phyloP scores from a whole-genome alignment of 2,113 vertebrate genomes.

The Apodemus speciosus region DNA sequence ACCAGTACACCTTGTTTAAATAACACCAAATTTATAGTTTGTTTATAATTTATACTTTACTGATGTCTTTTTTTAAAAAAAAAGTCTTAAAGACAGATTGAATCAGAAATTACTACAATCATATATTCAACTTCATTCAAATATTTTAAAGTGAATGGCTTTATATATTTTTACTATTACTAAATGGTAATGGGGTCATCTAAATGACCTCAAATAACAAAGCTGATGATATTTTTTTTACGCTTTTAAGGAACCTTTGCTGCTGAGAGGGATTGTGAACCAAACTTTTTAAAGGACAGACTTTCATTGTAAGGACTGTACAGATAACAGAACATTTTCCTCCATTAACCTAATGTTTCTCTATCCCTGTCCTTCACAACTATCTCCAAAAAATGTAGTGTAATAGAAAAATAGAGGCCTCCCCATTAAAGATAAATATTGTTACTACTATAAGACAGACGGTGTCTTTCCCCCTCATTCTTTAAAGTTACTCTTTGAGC shows the following conservation, averaged over 20 bases:
- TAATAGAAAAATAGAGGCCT: not conserved
- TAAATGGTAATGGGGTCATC: not conserved
- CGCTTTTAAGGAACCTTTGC: not conserved
- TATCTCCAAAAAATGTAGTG: not conserved
- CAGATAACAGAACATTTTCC: conserved; percentile 24
- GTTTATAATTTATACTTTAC: conserved; percentile 8
- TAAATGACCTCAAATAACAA: conserved; percentile 17
- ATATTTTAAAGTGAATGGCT: not conserved
- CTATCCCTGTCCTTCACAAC: not conserved
- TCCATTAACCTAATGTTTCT: conserved; percentile 14
- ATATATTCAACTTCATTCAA: not conserved
- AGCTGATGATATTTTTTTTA: not conserved
- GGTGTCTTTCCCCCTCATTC: not conserved
- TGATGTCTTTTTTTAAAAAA: not conserved
- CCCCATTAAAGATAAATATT: conserved; percentile 5
- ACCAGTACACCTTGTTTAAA: not conserved
- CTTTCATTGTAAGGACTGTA: conserved; percentile 30
- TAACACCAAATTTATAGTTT: conserved; percentile 43
- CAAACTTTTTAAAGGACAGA: not conserved
- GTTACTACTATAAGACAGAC: not conserved
- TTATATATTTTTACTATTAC: not conserved
- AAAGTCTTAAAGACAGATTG: not conserved
- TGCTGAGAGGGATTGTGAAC: not conserved
- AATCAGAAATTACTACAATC: not conserved
- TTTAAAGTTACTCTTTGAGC: conserved; percentile 39